phyloP scores from a whole-genome alignment of 2,113 vertebrate genomes.

The Amphilophus citrinellus region DNA sequence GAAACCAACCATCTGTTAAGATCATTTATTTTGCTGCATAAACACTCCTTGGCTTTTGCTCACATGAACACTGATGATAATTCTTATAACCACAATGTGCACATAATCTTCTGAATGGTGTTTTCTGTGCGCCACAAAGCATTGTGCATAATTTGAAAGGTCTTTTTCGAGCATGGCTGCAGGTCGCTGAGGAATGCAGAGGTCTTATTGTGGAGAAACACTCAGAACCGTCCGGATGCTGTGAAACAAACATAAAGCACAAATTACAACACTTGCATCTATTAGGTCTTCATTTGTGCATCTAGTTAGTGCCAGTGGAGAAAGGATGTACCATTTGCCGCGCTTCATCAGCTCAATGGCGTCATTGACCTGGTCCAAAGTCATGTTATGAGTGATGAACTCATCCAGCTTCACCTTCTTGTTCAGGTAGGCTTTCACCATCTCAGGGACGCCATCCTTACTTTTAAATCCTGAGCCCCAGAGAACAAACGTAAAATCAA shows the following conservation, averaged over 20 bases:
- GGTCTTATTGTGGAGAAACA: slow-evolving; percentile 73
- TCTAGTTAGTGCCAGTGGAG: not conserved
- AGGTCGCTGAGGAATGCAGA: not conserved
- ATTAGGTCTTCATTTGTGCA: not conserved
- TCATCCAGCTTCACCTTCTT: slow-evolving; percentile 85
- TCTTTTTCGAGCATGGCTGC: not conserved
- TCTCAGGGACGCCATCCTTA: slow-evolving; percentile 79
- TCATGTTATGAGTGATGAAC: slow-evolving; percentile 83
- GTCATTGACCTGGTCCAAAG: slow-evolving; percentile 82
- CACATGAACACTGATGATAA: not conserved
- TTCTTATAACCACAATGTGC: not conserved
- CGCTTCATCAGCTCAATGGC: slow-evolving; percentile 83
- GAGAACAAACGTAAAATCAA: not conserved
- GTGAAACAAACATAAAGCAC: slow-evolving; percentile 57
- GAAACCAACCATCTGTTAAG: not conserved
- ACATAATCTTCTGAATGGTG: not conserved
- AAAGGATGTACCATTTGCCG: slow-evolving; percentile 78
- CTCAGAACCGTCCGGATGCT: slow-evolving; percentile 90
- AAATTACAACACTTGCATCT: not conserved
- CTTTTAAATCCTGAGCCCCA: slow-evolving; percentile 81
- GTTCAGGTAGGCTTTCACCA: slow-evolving; percentile 82
- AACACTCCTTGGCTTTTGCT: not conserved
- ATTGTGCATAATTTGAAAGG: too few species aligned
- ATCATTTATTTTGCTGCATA: slow-evolving; percentile 6
- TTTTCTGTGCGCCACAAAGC: not conserved